These are phyloP conservation scores for Hydraecia micacea DNA, from an alignment of 2,888 invertebrate species.

Conservation along the genomic window DNA sequence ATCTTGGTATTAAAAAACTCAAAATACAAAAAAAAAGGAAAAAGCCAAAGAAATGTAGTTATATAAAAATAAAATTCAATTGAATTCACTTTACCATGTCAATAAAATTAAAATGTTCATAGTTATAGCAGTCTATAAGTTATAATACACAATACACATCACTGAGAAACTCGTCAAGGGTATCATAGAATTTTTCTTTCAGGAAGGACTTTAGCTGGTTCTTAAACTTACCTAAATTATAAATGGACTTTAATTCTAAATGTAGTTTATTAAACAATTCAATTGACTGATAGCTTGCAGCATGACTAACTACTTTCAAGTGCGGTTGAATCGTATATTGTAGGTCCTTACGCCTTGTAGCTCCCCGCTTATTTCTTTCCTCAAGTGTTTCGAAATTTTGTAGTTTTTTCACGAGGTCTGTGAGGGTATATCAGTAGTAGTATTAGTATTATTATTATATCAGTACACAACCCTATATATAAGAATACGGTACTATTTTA, in stretches of 20 bases:
- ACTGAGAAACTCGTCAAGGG: not conserved
- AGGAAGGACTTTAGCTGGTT: not conserved
- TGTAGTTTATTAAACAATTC: not conserved
- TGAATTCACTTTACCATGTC: not conserved
- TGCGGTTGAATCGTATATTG: not conserved
- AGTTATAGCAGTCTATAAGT: not conserved
- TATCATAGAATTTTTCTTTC: not conserved
- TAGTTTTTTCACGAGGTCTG: not conserved
- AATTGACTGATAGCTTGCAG: not conserved
- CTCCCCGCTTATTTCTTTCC: not conserved
- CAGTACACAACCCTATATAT: not conserved
- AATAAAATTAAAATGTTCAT: not conserved
- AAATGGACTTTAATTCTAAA: not conserved
- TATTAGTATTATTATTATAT: too few relatives aligned
- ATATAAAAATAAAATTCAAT: not conserved
- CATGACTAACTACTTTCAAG: not conserved
- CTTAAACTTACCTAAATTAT: not conserved
- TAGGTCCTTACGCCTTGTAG: not conserved
- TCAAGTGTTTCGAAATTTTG: not conserved
- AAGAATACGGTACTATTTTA: not conserved
- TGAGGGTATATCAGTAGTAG: not conserved
- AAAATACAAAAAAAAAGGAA: not conserved
- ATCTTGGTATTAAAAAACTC: not conserved
- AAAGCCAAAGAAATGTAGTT: not conserved
- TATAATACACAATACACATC: not conserved